Evolutionary conservation across 2,888 invertebrate genomes (phyloP).

Genomic region (Cryptocheilus praepositus): DNA sequence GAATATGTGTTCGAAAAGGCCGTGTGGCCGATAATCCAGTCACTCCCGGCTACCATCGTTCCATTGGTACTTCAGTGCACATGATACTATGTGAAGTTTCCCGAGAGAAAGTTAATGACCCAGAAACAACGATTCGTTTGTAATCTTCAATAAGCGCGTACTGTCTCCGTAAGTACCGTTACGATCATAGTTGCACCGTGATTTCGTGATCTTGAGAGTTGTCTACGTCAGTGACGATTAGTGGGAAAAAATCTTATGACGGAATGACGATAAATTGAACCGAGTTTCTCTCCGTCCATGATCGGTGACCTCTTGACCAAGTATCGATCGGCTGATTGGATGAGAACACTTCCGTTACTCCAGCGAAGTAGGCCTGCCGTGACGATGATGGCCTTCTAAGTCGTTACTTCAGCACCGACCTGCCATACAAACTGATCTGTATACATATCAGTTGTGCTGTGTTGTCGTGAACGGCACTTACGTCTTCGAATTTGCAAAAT

Average conservation of each 20-base stretch:
- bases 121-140: neutral
- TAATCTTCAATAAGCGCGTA: neutral
- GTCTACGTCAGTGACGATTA: too few relatives aligned
- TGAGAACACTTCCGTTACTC: constrained; percentile 53
- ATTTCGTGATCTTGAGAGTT: too few relatives aligned
- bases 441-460: too few relatives aligned
- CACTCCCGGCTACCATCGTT: constrained; percentile 42
- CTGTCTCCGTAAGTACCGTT: too few relatives aligned
- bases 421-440: constrained; percentile 11
- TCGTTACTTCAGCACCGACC: constrained; percentile 36
- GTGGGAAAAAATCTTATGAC: too few relatives aligned
- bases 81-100: constrained; percentile 36
- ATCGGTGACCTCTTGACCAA: constrained; percentile 55
- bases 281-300: constrained; percentile 25
- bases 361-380: constrained; percentile 50
- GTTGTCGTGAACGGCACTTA: constrained; percentile 2
- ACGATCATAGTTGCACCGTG: too few relatives aligned
- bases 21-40: constrained; percentile 47
- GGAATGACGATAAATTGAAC: too few relatives aligned
- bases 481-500: constrained; percentile 62
- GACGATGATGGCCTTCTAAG: constrained; percentile 49
- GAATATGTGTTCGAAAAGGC: constrained; percentile 7
- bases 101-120: constrained; percentile 5
- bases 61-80: constrained; percentile 31
- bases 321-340: constrained; percentile 51